Percentiles rank a stretch among this genome's conserved stretches.
phyloP scores from a whole-genome alignment of 1,140 invertebrate genomes.

The Phocides pigmalion region DNA sequence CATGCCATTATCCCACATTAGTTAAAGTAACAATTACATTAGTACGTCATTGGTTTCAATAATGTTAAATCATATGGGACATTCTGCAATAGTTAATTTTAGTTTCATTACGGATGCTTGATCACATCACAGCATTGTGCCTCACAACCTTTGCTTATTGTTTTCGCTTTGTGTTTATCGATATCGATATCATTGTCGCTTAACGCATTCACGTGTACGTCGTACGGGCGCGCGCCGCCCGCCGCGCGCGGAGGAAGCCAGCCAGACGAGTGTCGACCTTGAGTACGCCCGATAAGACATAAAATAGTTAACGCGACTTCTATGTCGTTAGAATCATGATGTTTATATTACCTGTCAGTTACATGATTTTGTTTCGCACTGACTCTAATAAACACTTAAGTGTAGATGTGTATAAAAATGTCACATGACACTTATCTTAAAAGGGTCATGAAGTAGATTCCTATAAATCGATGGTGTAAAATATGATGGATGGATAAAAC shows the following conservation, averaged over 20 bases:
- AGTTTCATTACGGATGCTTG: background rate
- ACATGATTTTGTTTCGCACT: background rate
- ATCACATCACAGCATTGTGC: background rate
- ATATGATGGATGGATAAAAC: too few species aligned
- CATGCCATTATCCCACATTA: background rate
- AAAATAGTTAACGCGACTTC: background rate
- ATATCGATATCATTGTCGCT: slow-evolving; percentile 11
- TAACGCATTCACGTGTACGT: slow-evolving; percentile 6
- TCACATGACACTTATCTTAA: too few species aligned
- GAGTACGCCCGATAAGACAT: slow-evolving; percentile 19
- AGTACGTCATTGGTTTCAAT: background rate
- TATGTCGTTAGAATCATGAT: background rate
- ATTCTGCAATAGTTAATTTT: background rate
- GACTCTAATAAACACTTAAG: too few species aligned
- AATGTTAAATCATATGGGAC: background rate
- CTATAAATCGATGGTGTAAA: too few species aligned
- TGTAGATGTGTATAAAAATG: too few species aligned
- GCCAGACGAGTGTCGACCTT: slow-evolving; percentile 10
- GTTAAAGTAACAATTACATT: background rate
- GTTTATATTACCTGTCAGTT: background rate
- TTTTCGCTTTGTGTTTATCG: slow-evolving; percentile 6
- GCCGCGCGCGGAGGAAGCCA: slow-evolving; percentile 31
- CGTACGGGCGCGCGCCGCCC: slow-evolving; percentile 1
- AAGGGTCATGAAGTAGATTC: too few species aligned
- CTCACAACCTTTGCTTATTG: background rate